Base-by-base conservation (phyloP, 2,797 vertebrate genomes). In the Rhyacichthys aspro region DNA sequence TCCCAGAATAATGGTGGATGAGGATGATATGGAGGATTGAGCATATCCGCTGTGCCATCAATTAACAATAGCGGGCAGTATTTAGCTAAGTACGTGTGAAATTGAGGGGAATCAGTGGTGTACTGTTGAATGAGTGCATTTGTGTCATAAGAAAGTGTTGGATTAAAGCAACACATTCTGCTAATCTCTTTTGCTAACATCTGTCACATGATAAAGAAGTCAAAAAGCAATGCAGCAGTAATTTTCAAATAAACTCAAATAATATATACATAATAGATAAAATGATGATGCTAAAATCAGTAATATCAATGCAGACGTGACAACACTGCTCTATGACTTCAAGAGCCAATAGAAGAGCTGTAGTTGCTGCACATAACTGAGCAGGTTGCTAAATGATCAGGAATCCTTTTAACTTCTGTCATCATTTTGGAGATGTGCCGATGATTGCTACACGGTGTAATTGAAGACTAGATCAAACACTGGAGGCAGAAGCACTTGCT, bases 391-490 rank as follows among this genome's bases (percentile, higher is more conserved):
- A 88, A 86, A 90, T 87, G 69, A 80, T 89, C 63, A 70, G 81
- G 84, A 76, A 72, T 82, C 73, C 83, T 89, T 91, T 91, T 65
- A 88, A 88, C 79, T 86, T 87, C 72, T 86, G 65, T 73, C 72
- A 78, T 74, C 79, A 54, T 81, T 54, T 83, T 79, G 68, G 79
- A 79, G 79, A 84, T 75, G 80, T 53, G 69, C 68, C 75, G 82
- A 85, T 87, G 87, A 91, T 86, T 91, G 82, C 85, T 89, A 82
- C 83, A 81, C 74, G 66, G 70, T 72, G 67, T 92, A 92, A 93
- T 90, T 91, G 87, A 88, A 90, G 86, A 92, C 79, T 85, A 90
- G 78, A 86, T 90, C 81, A 91, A 84, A 91, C 69, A 75, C 56
- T 3, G 18, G 34, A 74, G 70, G 73, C 63, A 79, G 73, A 76